Evolutionary conservation across 2,888 invertebrate genomes (phyloP), one percentile per base, ranked within the genome.

Genomic region (Brenthis daphne): DNA sequence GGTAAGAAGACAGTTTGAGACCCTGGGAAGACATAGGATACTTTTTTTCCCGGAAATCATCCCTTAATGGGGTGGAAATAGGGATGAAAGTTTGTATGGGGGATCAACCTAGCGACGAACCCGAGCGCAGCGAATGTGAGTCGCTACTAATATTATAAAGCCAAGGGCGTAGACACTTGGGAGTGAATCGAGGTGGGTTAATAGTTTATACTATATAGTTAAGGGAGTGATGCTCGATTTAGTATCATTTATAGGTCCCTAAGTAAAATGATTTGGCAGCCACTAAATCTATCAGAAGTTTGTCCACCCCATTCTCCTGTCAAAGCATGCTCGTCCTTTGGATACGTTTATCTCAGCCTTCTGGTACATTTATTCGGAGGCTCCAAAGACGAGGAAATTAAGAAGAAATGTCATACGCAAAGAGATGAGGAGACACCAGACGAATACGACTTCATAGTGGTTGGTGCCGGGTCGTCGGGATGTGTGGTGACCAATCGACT

Each of bases 401-500:
- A 79, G 57, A 60, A 64, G 6, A 11, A 33, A 12, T 57, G 43
- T 29, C 5, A 29, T 20, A 24, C 14, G 12, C 29, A 48, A 14
- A 51, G 56, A n/a, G 20, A 50, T 20, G 56, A 43, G 6, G 50
- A 48, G 12, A 16, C 24, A 14, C 11, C 51, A 1, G 20, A 57
- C 33, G 81, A 82, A 43, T 89, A 83, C 64, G 89, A 89, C 56
- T 89, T 89, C 48, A 84, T 89, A 3, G 81, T 89, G 0, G 86
- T 89, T 0, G 89, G 89, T 0, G 89, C 88, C 0, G 89, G 89
- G 0, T 47, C 88, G 0, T 85, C 89, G 0, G 89, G 89, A 0
- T 86, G 88, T 54, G 85, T 89, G 0, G 81, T 88, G 0, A 84
- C 87, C 0, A 88, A 86, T 51, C 77, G 89, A 68, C 66, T 89